These are phyloP conservation scores for Eupithecia exiguata DNA, from an alignment of 2,888 invertebrate species.

Conservation along the genomic window DNA sequence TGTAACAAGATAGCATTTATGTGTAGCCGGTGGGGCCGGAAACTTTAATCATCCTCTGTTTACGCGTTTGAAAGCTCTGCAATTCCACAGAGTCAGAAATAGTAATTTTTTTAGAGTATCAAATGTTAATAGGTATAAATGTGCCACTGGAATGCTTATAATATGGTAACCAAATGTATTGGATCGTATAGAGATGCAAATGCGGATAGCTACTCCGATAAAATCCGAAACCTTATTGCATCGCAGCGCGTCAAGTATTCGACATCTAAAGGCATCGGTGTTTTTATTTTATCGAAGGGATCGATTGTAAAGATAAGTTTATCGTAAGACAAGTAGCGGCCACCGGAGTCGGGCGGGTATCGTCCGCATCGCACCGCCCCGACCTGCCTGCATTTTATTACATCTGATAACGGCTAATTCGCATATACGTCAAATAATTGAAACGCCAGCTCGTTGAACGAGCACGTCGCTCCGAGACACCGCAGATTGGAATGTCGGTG, in stretches of 20 bases:
- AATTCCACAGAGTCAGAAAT: slow-evolving; percentile 22
- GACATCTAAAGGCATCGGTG: slow-evolving; percentile 68
- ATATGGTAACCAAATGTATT: slow-evolving; percentile 75
- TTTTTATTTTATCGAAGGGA: slow-evolving; percentile 80
- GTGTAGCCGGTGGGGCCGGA: slow-evolving; percentile 31
- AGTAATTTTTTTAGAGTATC: slow-evolving; percentile 32
- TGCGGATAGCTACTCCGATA: slow-evolving; percentile 73
- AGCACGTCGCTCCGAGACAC: slow-evolving; percentile 46
- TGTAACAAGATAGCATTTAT: slow-evolving; percentile 37
- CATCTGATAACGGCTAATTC: slow-evolving; percentile 79
- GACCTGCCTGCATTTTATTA: slow-evolving; percentile 76
- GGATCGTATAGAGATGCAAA: slow-evolving; percentile 78
- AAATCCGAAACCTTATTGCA: slow-evolving; percentile 77
- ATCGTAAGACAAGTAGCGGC: slow-evolving; percentile 83
- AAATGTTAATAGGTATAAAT: slow-evolving; percentile 49
- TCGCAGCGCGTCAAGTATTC: slow-evolving; percentile 75
- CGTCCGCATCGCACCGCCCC: slow-evolving; percentile 56
- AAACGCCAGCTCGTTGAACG: slow-evolving; percentile 56
- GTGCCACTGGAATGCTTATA: slow-evolving; percentile 72
- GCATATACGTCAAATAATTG: slow-evolving; percentile 79
- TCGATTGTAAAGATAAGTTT: slow-evolving; percentile 82
- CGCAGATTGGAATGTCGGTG: slow-evolving; percentile 56
- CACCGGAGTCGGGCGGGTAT: slow-evolving; percentile 66
- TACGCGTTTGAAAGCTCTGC: slow-evolving; percentile 31
- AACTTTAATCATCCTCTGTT: slow-evolving; percentile 36